Percentiles rank a stretch among this genome's conserved stretches.
Evolutionary conservation across 2,113 vertebrate species (phyloP).

Genomic region (Oncorhynchus gorbuscha): DNA sequence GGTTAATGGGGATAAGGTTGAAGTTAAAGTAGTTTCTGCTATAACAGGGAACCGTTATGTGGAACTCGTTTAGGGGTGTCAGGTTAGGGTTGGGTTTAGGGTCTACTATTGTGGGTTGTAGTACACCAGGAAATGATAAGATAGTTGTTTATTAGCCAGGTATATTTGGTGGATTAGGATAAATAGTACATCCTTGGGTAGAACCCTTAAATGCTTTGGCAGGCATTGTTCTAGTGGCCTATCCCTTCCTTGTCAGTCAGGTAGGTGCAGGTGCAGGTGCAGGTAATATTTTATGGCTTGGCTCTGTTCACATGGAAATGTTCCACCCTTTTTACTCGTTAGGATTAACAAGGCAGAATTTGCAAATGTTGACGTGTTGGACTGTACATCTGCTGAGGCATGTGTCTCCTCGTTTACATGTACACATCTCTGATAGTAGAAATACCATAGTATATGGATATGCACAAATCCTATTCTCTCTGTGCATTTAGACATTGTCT

Average conservation of each 20-base stretch:
- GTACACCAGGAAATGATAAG: background rate
- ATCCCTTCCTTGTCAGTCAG: background rate
- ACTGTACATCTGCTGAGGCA: background rate
- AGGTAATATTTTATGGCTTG: background rate
- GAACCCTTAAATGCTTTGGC: background rate
- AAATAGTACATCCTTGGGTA: background rate
- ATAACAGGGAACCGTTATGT: background rate
- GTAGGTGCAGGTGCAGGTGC: background rate
- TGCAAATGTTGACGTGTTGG: conserved; percentile 3
- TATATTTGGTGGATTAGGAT: background rate
- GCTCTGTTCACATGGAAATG: conserved; percentile 1
- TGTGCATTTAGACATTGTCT: background rate
- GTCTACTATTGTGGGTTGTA: background rate
- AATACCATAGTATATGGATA: background rate
- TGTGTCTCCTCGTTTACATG: background rate
- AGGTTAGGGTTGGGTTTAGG: background rate
- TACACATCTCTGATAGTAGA: background rate
- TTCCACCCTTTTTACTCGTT: conserved; percentile 14
- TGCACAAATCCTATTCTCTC: background rate
- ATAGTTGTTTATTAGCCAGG: background rate
- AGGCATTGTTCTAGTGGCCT: background rate
- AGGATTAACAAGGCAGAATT: background rate
- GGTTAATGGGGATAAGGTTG: too few relatives aligned
- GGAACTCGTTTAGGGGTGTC: background rate
- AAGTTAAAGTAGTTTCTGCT: too few relatives aligned